Evolutionary conservation across 2,888 invertebrate species (phyloP).

Genomic region (Tortricodes alternella): DNA sequence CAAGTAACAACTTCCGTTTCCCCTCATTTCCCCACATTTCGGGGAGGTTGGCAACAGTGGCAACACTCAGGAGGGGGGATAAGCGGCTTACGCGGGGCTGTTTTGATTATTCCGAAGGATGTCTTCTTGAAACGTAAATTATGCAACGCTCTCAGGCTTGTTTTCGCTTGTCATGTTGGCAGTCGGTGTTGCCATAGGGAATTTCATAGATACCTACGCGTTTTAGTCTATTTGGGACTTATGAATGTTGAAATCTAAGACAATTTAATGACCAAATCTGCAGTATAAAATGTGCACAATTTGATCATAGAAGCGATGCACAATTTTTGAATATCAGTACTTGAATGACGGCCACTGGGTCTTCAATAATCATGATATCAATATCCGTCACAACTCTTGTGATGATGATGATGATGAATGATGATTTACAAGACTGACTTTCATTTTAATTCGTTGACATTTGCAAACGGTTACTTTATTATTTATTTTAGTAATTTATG

Average conservation of each 20-base stretch:
- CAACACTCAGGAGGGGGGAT: slow-evolving; percentile 43
- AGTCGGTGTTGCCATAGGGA: slow-evolving; percentile 27
- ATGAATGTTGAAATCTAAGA: not conserved
- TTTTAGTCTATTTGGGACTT: not conserved
- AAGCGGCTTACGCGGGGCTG: slow-evolving; percentile 75
- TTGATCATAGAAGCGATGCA: too few relatives aligned
- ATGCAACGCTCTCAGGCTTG: slow-evolving; percentile 59
- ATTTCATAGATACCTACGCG: slow-evolving; percentile 19
- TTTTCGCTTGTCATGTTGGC: slow-evolving; percentile 32
- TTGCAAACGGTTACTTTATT: too few relatives aligned
- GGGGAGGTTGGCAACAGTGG: slow-evolving; percentile 49
- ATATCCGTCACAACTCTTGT: too few relatives aligned
- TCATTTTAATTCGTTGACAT: too few relatives aligned
- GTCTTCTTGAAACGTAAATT: slow-evolving; percentile 80
- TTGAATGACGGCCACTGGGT: too few relatives aligned
- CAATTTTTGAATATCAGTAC: too few relatives aligned
- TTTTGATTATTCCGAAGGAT: slow-evolving; percentile 81
- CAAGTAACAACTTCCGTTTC: slow-evolving; percentile 67
- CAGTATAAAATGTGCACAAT: too few relatives aligned
- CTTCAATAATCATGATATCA: too few relatives aligned
- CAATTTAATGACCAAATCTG: too few relatives aligned
- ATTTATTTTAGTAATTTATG: too few relatives aligned
- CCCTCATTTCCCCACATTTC: slow-evolving; percentile 49
- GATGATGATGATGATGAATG: too few relatives aligned
- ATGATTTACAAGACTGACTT: too few relatives aligned